Base-by-base conservation (phyloP, 2,797 vertebrate genomes). In the Pagetopsis macropterus region DNA sequence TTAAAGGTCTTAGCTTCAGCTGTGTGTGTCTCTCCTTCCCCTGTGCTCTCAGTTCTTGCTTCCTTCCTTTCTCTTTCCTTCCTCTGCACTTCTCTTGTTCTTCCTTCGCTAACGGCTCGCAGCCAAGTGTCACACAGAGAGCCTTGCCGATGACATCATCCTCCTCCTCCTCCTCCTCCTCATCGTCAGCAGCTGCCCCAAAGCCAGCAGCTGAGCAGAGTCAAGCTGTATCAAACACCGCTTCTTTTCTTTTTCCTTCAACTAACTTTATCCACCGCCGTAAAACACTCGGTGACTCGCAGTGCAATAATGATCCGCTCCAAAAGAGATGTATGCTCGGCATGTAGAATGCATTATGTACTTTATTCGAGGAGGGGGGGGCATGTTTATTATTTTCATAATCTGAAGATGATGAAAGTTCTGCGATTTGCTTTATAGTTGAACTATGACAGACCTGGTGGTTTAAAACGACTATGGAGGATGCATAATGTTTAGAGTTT, bases 71-170 rank as follows among this genome's bases (percentile, higher is more conserved):
- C 40, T 43, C 45, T 57, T 23, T 63, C 56, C 40, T 58, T 62
- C 37, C 43, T 70, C 27, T 72, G 70, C 65, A 60, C 76, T 71
- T 57, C 48, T 84, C 79, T 83, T 75, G 74, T 81, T 86, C 64
- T 74, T 78, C 72, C 64, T 82, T 60, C 27, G 45, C 72, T 78
- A 54, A 84, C 91, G 93, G 92, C 85, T 46, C 1, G 23, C 60
- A 41, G 88, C 93, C 93, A 90, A 88, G 84, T 91, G 82, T 90
- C 78, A 86, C 82, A 87, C 77, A 61, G 78, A 81, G 72, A 86
- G 81, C 64, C 86, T 87, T 84, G 81, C 73, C 58, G 76, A 88
- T 95, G 92, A 95, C 92, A 93, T 94, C 88, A 91, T 75, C 75
- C 75, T 45, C 21, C 21, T 21, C 21, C 75, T 45, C 21, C 21